A percentile compares a stretch with the other conserved stretches of the same genome.
These are phyloP conservation scores for Enteromius fasciolatus DNA, from an alignment of 2,797 vertebrate genomes.

Conservation along the genomic window DNA sequence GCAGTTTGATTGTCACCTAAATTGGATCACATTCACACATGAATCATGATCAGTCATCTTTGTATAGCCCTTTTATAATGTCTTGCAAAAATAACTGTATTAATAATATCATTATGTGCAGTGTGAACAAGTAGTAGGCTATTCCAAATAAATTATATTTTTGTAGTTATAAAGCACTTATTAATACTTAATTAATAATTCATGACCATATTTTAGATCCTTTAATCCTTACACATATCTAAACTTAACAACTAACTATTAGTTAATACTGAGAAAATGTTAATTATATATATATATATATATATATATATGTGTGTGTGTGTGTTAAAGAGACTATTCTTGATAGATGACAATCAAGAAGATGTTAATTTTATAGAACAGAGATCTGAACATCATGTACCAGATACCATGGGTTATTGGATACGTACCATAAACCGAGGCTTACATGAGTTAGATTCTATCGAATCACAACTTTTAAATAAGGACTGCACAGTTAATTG, in stretches of 20 bases:
- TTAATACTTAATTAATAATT: too few species aligned
- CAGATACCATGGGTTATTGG: background rate
- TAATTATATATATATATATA: too few species aligned
- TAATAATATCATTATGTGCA: background rate
- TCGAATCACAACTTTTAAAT: background rate
- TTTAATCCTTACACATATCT: background rate
- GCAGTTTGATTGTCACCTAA: background rate
- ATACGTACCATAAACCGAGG: background rate
- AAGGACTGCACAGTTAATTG: background rate
- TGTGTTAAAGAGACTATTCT: background rate
- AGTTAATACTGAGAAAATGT: background rate
- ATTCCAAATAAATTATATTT: background rate
- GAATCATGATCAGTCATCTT: background rate
- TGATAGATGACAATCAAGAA: background rate
- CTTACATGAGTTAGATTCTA: background rate
- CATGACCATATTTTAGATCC: too few species aligned
- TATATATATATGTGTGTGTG: too few species aligned
- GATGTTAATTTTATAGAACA: background rate
- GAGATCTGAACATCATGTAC: slow-evolving; percentile 1
- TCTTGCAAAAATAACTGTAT: background rate
- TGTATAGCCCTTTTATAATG: background rate
- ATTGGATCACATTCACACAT: background rate
- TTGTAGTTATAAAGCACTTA: background rate
- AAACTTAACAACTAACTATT: background rate
- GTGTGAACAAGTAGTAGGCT: background rate